phyloP scores from a whole-genome alignment of 2,888 invertebrate genomes.

The Leptarthrus brevirostris region DNA sequence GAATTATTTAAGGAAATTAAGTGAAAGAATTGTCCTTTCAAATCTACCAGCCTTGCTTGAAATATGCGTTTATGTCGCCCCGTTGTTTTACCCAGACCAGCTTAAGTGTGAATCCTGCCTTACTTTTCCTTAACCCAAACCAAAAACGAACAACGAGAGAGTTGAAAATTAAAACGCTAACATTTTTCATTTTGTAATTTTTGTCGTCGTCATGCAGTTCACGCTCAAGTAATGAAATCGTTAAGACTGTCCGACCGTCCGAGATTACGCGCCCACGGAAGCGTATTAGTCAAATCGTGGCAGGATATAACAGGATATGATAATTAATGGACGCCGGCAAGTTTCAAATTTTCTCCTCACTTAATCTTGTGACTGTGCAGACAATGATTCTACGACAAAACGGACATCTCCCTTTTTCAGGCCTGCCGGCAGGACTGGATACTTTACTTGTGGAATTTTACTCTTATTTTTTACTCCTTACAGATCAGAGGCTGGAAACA shows the following conservation, averaged over 20 bases:
- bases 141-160: slow-evolving; percentile 1
- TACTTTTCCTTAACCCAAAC: no score
- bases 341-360: slow-evolving; percentile 47
- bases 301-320: slow-evolving; percentile 46
- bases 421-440: slow-evolving; percentile 3
- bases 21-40: no score
- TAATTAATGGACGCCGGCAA: slow-evolving; percentile 44
- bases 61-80: no score
- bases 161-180: slow-evolving; percentile 43
- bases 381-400: slow-evolving; percentile 34
- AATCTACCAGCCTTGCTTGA: no score
- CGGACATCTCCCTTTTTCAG: not conserved
- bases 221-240: slow-evolving; percentile 46
- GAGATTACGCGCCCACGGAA: slow-evolving; percentile 46
- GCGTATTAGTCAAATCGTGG: slow-evolving; percentile 46
- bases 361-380: slow-evolving; percentile 46
- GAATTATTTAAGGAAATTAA: no score
- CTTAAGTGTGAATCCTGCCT: no score
- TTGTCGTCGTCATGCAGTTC: slow-evolving; percentile 39
- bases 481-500: not conserved
- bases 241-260: slow-evolving; percentile 41
- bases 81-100: no score
- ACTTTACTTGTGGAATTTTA: slow-evolving; percentile 13
- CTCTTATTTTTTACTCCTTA: slow-evolving; percentile 15
- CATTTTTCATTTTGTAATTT: slow-evolving; percentile 46